Evolutionary conservation across 2,888 invertebrate species (phyloP).

Genomic region (Eristalis pertinax): DNA sequence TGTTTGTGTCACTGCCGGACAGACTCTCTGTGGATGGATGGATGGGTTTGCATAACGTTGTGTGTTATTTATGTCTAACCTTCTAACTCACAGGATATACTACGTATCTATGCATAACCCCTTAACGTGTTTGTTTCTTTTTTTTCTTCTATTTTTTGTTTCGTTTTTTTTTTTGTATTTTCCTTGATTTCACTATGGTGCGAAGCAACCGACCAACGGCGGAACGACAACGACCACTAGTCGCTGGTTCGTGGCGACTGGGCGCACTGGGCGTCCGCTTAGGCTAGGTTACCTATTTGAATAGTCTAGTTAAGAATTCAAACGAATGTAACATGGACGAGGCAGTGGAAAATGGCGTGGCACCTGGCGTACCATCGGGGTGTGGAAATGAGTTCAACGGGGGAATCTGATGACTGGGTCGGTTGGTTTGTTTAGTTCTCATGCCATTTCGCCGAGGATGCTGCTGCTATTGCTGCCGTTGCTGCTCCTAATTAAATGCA

Average conservation of each 20-base stretch:
- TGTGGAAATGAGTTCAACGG: constrained; percentile 48
- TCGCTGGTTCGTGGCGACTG: neutral
- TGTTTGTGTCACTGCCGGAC: neutral
- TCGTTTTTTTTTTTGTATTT: neutral
- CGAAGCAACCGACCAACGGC: neutral
- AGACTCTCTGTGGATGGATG: constrained; percentile 33
- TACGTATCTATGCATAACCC: constrained; percentile 19
- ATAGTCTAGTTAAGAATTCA: constrained; percentile 40
- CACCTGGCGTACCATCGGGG: constrained; percentile 19
- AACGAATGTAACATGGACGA: constrained; percentile 42
- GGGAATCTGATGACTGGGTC: neutral
- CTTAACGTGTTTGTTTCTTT: neutral
- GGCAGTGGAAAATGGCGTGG: constrained; percentile 26
- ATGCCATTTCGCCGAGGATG: constrained; percentile 50
- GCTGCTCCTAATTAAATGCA: constrained; percentile 70
- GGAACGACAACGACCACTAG: neutral
- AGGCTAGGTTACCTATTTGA: constrained; percentile 38
- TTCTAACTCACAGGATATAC: constrained; percentile 46
- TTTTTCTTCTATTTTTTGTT: neutral
- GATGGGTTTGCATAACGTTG: constrained; percentile 43
- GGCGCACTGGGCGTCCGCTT: constrained; percentile 18
- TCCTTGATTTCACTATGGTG: constrained; percentile 2
- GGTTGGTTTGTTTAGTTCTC: constrained; percentile 52
- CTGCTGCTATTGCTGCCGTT: constrained; percentile 29
- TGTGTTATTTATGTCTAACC: constrained; percentile 51